Percentiles rank a stretch among this genome's conserved stretches.
These are phyloP conservation scores for Sebastes diaconus DNA, from an alignment of 2,797 vertebrate genomes.

Conservation along the genomic window DNA sequence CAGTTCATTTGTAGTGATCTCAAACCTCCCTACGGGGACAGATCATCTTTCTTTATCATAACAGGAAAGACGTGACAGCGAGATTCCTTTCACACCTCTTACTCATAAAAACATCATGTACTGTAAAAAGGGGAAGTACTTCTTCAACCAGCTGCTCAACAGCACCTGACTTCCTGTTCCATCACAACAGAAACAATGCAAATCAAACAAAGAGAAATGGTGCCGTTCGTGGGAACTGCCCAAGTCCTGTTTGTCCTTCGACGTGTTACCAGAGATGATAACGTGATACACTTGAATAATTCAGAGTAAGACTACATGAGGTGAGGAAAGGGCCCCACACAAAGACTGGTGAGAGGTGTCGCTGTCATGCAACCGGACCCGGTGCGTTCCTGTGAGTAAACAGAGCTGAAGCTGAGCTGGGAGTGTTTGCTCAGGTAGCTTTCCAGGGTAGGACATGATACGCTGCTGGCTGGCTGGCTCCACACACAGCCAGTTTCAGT, in stretches of 20 bases:
- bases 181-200: slow-evolving; percentile 14
- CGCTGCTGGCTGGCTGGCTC: neutral
- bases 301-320: neutral
- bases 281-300: slow-evolving; percentile 29
- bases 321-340: neutral
- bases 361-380: slow-evolving; percentile 27
- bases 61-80: neutral
- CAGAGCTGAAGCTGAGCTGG: slow-evolving; percentile 4
- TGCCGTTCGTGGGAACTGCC: neutral
- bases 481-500: neutral
- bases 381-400: slow-evolving; percentile 29
- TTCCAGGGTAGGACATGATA: neutral
- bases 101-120: neutral
- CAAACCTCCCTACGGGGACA: neutral
- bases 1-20: neutral
- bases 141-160: neutral
- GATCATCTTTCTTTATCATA: neutral
- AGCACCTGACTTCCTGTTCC: slow-evolving; percentile 4
- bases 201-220: slow-evolving; percentile 1
- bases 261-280: neutral
- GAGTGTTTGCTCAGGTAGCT: slow-evolving; percentile 15
- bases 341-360: slow-evolving; percentile 7
- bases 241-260: neutral
- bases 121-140: slow-evolving; percentile 12
- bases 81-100: neutral